Evolutionary conservation across 1,140 invertebrate genomes (phyloP).

Genomic region (Frieseomelitta varia): DNA sequence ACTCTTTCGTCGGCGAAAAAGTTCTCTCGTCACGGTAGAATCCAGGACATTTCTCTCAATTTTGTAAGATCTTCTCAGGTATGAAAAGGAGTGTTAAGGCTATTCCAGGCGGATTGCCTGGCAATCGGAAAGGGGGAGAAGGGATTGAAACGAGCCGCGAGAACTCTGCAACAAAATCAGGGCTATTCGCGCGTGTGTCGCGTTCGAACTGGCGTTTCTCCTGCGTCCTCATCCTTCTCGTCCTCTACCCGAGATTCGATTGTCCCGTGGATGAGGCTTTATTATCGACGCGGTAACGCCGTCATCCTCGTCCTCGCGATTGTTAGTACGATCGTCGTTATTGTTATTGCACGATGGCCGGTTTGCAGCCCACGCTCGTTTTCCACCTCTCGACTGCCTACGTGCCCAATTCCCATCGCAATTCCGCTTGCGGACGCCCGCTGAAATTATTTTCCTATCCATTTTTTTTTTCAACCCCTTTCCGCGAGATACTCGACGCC

Average conservation of each 20-base stretch:
- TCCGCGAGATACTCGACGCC: not conserved
- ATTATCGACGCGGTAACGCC: slow-evolving; percentile 45
- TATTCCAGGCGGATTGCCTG: not conserved
- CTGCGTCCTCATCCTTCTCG: not conserved
- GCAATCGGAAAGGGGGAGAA: not conserved
- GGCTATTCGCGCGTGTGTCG: not conserved
- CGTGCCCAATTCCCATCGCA: slow-evolving; percentile 50
- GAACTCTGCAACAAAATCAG: slow-evolving; percentile 5
- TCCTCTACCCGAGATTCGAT: slow-evolving; percentile 14
- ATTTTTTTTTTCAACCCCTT: slow-evolving; percentile 3
- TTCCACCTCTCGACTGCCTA: slow-evolving; percentile 26
- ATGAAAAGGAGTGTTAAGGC: not conserved
- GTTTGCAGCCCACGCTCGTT: slow-evolving; percentile 18
- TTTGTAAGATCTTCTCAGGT: not conserved
- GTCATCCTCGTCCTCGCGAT: slow-evolving; percentile 40
- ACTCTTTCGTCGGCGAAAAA: too few relatives aligned
- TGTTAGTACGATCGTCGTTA: slow-evolving; percentile 47
- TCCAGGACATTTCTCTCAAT: not conserved
- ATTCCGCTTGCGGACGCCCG: slow-evolving; percentile 17
- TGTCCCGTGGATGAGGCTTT: slow-evolving; percentile 36
- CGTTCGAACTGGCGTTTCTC: not conserved
- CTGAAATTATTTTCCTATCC: slow-evolving; percentile 27
- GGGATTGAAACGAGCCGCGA: slow-evolving; percentile 1
- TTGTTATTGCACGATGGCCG: slow-evolving; percentile 41
- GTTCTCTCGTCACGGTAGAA: not conserved